These are phyloP conservation scores for Mormyrops boulengeri DNA, from an alignment of 2,797 vertebrate species.

Conservation along the genomic window DNA sequence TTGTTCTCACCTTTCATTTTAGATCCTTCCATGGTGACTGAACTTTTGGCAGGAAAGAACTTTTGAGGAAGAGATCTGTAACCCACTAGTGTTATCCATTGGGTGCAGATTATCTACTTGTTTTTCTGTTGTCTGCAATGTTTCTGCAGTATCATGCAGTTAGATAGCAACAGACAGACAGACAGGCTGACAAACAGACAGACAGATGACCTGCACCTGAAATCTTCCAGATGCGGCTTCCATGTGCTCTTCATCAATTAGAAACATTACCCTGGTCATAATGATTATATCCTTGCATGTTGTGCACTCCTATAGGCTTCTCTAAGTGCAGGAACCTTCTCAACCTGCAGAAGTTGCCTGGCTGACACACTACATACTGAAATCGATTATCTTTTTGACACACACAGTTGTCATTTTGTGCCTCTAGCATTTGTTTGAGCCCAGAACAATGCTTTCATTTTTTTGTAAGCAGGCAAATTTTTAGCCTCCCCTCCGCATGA, in stretches of 20 bases:
- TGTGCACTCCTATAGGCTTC: not conserved
- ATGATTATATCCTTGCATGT: not conserved
- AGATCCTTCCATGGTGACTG: not conserved
- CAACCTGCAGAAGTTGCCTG: not conserved
- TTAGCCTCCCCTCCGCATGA: not conserved
- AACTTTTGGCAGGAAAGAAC: not conserved
- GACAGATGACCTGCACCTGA: not conserved
- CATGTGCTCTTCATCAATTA: not conserved
- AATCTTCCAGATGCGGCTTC: not conserved
- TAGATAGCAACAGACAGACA: not conserved
- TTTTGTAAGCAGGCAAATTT: not conserved
- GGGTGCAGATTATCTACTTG: not conserved
- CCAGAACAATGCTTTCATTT: not conserved
- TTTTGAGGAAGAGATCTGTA: not conserved
- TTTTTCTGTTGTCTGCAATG: not conserved
- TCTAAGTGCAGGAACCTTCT: not conserved
- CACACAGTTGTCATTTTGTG: not conserved
- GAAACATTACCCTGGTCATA: not conserved
- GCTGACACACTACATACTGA: not conserved
- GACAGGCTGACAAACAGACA: not conserved
- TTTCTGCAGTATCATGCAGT: not conserved
- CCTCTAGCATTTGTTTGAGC: not conserved
- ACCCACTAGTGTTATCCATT: not conserved
- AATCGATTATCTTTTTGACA: not conserved
- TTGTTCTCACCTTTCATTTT: conserved; percentile 5